A percentile compares a stretch with the other conserved stretches of the same genome.
Conservation (phyloP, 2,113 vertebrate genomes). For the Centropus unirufus region DNA sequence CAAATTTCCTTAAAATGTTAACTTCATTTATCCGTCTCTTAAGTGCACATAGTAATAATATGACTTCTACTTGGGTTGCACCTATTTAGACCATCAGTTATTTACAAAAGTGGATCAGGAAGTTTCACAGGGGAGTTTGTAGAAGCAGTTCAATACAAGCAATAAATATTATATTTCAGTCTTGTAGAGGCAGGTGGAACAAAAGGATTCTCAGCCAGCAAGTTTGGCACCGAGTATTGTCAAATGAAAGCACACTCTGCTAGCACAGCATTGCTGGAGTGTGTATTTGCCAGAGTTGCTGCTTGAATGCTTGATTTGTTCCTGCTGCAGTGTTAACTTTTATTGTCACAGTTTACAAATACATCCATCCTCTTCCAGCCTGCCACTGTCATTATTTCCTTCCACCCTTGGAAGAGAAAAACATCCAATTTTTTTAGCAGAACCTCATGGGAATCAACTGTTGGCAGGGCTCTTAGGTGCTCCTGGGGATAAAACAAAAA, state of each 20-base stretch:
- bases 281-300: slow-evolving; percentile 48
- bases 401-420: slow-evolving; percentile 35
- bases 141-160: background rate
- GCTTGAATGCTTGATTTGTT: slow-evolving; percentile 58
- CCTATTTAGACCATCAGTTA: background rate
- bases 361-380: slow-evolving; percentile 46
- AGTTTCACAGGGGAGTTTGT: background rate
- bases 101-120: background rate
- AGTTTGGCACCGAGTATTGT: slow-evolving; percentile 4
- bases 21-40: background rate
- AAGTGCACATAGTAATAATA: background rate
- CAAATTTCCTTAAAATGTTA: background rate
- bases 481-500: slow-evolving; percentile 11
- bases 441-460: slow-evolving; percentile 11
- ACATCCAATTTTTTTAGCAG: slow-evolving; percentile 22
- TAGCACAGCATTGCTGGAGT: background rate
- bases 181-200: slow-evolving; percentile 1
- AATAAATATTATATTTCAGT: background rate
- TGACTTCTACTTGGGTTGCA: background rate
- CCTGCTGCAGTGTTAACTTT: slow-evolving; percentile 55
- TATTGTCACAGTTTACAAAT: slow-evolving; percentile 69
- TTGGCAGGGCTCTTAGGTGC: background rate
- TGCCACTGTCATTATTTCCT: slow-evolving; percentile 53
- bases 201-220: slow-evolving; percentile 16
- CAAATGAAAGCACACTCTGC: slow-evolving; percentile 16